Conservation (phyloP, 2,113 vertebrate species). For the Rana temporaria region DNA sequence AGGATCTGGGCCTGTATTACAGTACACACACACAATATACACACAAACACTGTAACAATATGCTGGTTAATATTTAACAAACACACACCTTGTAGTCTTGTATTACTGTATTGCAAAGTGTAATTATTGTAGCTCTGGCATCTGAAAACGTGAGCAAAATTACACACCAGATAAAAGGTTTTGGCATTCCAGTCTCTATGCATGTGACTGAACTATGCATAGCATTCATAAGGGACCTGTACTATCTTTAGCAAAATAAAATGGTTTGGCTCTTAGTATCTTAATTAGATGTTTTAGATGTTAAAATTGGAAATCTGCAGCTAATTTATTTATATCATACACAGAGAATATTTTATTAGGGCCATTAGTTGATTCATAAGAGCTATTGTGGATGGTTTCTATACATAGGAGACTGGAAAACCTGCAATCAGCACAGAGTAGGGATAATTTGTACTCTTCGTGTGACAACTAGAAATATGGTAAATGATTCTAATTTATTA, state of each 20-base stretch:
- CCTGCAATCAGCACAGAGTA: conserved; percentile 26
- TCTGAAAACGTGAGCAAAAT: not conserved
- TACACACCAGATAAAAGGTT: conserved; percentile 7
- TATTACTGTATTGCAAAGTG: not conserved
- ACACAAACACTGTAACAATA: too few species aligned
- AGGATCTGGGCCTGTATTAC: too few species aligned
- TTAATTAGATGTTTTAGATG: conserved; percentile 38
- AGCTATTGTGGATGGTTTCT: conserved; percentile 21
- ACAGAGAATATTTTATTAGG: conserved; percentile 25
- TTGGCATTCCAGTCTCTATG: not conserved
- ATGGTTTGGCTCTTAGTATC: conserved; percentile 25
- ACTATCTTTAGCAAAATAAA: conserved; percentile 11
- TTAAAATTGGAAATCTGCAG: conserved; percentile 31
- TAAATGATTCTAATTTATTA: conserved; percentile 35
- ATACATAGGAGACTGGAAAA: conserved; percentile 34
- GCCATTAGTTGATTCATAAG: conserved; percentile 40
- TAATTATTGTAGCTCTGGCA: not conserved
- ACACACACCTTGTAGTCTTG: too few species aligned
- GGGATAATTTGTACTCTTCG: conserved; percentile 36
- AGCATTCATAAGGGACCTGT: conserved; percentile 1
- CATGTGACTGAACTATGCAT: not conserved
- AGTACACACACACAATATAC: too few species aligned
- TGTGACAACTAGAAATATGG: conserved; percentile 25
- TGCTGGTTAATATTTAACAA: too few species aligned
- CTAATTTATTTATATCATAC: conserved; percentile 33